Conservation (phyloP, 2,888 invertebrate species). For the Hanleya hanleyi region DNA sequence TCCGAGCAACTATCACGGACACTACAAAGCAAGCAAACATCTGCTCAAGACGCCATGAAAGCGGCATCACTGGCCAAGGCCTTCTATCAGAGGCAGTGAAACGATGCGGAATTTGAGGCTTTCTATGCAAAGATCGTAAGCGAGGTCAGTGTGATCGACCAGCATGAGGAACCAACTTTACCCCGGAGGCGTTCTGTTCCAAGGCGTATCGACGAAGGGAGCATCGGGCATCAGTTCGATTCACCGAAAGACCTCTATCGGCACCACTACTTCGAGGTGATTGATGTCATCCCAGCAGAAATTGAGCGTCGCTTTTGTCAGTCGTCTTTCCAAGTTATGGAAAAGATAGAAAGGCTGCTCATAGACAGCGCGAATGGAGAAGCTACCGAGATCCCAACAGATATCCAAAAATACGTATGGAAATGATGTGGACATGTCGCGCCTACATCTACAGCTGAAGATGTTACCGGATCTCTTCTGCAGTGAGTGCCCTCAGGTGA, state of each 20-base stretch:
- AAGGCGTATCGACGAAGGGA: conserved; percentile 21
- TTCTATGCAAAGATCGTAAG: conserved; percentile 12
- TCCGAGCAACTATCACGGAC: conserved; percentile 29
- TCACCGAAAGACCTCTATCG: conserved; percentile 12
- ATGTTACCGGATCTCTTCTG: conserved; percentile 16
- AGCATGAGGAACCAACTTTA: conserved; percentile 17
- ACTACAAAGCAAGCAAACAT: conserved; percentile 25
- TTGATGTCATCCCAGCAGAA: conserved; percentile 18
- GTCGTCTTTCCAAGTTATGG: neutral
- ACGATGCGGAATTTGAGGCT: conserved; percentile 15
- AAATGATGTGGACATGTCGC: conserved; percentile 16
- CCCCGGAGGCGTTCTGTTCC: conserved; percentile 12
- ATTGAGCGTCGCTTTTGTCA: conserved; percentile 16
- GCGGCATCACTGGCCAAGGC: neutral
- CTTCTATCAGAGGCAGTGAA: conserved; percentile 20
- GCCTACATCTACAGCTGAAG: conserved; percentile 3
- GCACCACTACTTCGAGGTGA: conserved; percentile 20
- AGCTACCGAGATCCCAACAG: conserved; percentile 7
- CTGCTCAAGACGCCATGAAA: conserved; percentile 16
- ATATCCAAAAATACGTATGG: conserved; percentile 12
- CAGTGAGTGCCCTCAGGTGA: conserved; percentile 7
- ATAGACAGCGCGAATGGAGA: conserved; percentile 20
- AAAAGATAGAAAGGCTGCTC: conserved; percentile 21
- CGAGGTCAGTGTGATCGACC: conserved; percentile 8
- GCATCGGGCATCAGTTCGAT: conserved; percentile 10